These are phyloP conservation scores for Chaetodon trifascialis DNA, from an alignment of 2,113 vertebrate genomes.

Conservation along the genomic window DNA sequence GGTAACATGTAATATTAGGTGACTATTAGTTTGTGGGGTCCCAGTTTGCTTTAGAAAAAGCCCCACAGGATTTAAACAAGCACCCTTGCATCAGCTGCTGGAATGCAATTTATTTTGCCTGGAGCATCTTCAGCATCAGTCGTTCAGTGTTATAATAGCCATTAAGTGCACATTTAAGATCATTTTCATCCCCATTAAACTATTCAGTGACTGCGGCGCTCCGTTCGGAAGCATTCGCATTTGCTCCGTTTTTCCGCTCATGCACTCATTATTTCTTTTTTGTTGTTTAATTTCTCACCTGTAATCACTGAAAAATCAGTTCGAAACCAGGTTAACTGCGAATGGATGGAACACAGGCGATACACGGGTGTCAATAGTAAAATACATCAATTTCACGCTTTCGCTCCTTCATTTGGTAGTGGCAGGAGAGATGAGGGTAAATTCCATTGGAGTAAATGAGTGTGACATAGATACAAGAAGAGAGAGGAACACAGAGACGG, in stretches of 20 bases:
- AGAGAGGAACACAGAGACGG: constrained; percentile 19
- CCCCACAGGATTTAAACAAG: background rate
- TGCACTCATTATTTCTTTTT: background rate
- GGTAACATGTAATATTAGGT: background rate
- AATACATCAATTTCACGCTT: background rate
- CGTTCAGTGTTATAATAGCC: background rate
- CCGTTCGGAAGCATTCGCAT: background rate
- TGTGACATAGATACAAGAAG: constrained; percentile 18
- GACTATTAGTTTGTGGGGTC: background rate
- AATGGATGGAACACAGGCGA: background rate
- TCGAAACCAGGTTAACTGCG: background rate
- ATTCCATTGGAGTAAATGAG: constrained; percentile 24
- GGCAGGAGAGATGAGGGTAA: constrained; percentile 3
- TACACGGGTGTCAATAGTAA: background rate
- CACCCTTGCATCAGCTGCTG: background rate
- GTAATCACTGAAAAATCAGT: background rate
- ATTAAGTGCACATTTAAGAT: background rate
- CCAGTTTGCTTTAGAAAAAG: too few species aligned
- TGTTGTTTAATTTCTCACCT: background rate
- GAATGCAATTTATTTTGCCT: background rate
- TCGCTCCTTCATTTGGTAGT: background rate
- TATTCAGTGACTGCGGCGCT: background rate
- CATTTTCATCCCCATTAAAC: background rate
- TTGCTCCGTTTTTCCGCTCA: background rate
- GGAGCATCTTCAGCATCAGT: background rate